A percentile compares a stretch with the other conserved stretches of the same genome.
Evolutionary conservation across 2,113 vertebrate genomes (phyloP).

Genomic region (Mesembrinibis cayennensis): DNA sequence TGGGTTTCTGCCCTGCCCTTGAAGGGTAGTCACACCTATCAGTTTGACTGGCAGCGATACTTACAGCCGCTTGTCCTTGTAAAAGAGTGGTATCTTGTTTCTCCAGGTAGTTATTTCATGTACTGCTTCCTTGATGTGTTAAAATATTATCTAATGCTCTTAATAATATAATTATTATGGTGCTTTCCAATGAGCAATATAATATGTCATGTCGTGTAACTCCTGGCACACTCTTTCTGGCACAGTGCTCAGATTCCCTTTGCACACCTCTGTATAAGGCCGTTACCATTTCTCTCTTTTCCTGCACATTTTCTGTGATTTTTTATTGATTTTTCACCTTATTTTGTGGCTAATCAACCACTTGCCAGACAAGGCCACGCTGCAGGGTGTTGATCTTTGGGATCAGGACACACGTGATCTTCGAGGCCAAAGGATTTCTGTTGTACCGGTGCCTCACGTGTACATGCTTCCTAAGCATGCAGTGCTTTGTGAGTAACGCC

Average conservation of each 20-base stretch:
- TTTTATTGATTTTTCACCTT: not conserved
- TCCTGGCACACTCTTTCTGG: not conserved
- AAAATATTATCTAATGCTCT: not conserved
- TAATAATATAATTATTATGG: not conserved
- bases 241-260: not conserved
- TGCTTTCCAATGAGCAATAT: not conserved
- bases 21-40: not conserved
- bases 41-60: not conserved
- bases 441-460: not conserved
- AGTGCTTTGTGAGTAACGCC: not conserved
- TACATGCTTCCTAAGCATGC: not conserved
- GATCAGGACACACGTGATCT: not conserved
- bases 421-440: not conserved
- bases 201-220: rapidly evolving
- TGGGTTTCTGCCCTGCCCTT: not conserved
- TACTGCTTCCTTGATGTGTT: not conserved
- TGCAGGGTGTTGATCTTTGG: not conserved
- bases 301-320: not conserved
- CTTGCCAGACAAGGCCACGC: not conserved
- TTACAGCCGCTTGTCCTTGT: not conserved
- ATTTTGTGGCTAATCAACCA: not conserved
- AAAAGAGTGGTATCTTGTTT: not conserved
- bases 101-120: not conserved
- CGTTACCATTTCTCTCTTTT: not conserved
- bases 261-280: not conserved